Conservation (phyloP, 2,113 vertebrate genomes). For the Rhynchomys soricoides region DNA sequence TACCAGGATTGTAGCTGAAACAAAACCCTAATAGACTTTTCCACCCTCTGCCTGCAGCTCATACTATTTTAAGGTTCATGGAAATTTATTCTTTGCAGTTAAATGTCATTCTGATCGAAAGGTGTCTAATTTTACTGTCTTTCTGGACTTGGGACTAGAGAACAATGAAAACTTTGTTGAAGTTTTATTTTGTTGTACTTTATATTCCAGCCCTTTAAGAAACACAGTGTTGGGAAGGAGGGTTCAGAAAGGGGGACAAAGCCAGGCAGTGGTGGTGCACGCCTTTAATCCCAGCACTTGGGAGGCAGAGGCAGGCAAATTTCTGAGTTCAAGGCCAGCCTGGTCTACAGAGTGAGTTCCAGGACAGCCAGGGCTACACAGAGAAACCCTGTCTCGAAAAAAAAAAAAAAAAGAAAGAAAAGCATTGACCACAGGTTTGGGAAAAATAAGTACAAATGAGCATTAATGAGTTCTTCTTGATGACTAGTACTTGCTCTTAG, state of each 20-base stretch:
- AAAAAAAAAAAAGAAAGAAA: too few relatives aligned
- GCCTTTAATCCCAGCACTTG: too few relatives aligned
- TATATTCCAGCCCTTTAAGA: conserved; percentile 37
- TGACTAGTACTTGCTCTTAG: background rate
- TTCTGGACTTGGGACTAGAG: conserved; percentile 23
- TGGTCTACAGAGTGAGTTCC: too few relatives aligned
- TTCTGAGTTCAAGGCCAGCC: too few relatives aligned
- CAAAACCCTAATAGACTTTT: conserved; percentile 65
- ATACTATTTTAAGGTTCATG: conserved; percentile 60
- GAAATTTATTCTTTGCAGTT: conserved; percentile 61
- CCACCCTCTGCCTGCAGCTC: conserved; percentile 1
- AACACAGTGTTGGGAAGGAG: background rate
- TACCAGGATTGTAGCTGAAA: conserved; percentile 24
- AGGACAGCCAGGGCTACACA: too few relatives aligned
- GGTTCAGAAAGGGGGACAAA: too few relatives aligned
- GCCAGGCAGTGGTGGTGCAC: too few relatives aligned
- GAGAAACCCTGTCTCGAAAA: too few relatives aligned
- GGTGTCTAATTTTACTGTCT: conserved; percentile 68
- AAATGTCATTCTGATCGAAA: conserved; percentile 67
- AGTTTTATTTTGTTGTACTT: conserved; percentile 43
- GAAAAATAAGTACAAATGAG: background rate
- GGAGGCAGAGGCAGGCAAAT: too few relatives aligned
- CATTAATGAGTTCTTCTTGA: background rate
- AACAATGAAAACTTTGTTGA: conserved; percentile 66
- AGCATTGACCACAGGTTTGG: background rate